Base-by-base conservation (phyloP, 2,797 vertebrate species). In the Tragopan temminckii region DNA sequence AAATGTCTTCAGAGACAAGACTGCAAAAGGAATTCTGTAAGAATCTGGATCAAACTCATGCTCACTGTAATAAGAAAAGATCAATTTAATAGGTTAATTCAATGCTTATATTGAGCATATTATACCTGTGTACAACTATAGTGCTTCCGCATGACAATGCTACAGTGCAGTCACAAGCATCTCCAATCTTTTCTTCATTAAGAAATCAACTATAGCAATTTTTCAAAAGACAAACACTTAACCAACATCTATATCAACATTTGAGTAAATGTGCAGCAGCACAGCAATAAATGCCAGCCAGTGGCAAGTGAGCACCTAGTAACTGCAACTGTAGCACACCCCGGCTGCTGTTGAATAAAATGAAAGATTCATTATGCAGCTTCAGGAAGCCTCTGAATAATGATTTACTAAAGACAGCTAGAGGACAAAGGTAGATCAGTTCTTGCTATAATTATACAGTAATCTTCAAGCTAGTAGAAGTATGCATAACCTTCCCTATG, bases 11-110 rank as follows among this genome's bases (percentile, higher is more conserved):
- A 99, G 97, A 91, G 99, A 99, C 92, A 98, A 98, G 96, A 98
- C 96, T 92, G 99, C 98, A 96, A 99, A 99, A 9, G 99, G 99
- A 95, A 99, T 98, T 98, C 98, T 98, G 5, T 99, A 99, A 50
- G 98, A 98, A 96, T 99, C 99, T 1, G 99, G 99, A 97, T 99
- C 99, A 97, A 99, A 99, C 93, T 99, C 99, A 13, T 98, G 98
- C 92, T 99, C 99, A 84, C 99, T 99, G 86, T 43, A 93, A 85
- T 72, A 96, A 89, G 36, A 89, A 40, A 80, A 95, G 46, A 35
- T 43, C 68, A 68, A 2, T 63, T 61, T 85, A 40, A 67, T 4
- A 66, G 2, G 5, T 25, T 80, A 36, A 17, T 24, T 58, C n/a
- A 59, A 36, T 7, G 61, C 4, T n/a, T 0, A 35, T 7, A 11